Percentiles rank a stretch among this genome's conserved stretches.
These are phyloP conservation scores for Drosophila flavopinicola DNA, from an alignment of 2,888 invertebrate species.

Conservation along the genomic window DNA sequence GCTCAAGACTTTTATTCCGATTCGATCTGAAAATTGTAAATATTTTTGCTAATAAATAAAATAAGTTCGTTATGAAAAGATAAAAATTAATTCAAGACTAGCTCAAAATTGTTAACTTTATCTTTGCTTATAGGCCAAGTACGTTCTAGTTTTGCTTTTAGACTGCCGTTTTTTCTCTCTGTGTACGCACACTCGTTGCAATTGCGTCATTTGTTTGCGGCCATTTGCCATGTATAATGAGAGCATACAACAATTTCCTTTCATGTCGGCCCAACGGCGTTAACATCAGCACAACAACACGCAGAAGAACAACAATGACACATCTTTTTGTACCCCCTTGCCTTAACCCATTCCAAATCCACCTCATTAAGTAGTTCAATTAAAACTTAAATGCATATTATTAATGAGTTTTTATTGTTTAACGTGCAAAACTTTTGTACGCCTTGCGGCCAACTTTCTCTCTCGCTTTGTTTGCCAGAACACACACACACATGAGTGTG, in stretches of 20 bases:
- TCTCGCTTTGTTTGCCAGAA: constrained; percentile 3
- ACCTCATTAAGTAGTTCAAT: constrained; percentile 76
- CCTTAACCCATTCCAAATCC: neutral
- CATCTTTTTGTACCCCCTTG: constrained; percentile 25
- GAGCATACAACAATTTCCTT: constrained; percentile 62
- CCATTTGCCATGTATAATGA: constrained; percentile 57
- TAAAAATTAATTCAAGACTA: no score
- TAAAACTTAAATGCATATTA: constrained; percentile 77
- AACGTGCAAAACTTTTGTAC: constrained; percentile 61
- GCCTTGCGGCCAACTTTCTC: constrained; percentile 54
- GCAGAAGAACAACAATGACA: constrained; percentile 10
- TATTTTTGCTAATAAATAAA: no score
- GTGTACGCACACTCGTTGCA: constrained; percentile 22
- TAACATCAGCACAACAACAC: constrained; percentile 24
- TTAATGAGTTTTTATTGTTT: constrained; percentile 79
- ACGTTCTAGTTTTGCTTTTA: no score
- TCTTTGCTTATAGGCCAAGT: no score
- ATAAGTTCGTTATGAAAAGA: no score
- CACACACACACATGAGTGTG: neutral
- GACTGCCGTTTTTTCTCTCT: no score
- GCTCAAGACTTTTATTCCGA: no score
- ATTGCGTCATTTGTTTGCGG: constrained; percentile 52
- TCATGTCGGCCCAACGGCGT: constrained; percentile 45
- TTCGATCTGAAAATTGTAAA: no score
- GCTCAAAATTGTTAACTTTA: no score